Base-by-base conservation (phyloP, 1,140 invertebrate genomes). In the Drosophila navojoa region DNA sequence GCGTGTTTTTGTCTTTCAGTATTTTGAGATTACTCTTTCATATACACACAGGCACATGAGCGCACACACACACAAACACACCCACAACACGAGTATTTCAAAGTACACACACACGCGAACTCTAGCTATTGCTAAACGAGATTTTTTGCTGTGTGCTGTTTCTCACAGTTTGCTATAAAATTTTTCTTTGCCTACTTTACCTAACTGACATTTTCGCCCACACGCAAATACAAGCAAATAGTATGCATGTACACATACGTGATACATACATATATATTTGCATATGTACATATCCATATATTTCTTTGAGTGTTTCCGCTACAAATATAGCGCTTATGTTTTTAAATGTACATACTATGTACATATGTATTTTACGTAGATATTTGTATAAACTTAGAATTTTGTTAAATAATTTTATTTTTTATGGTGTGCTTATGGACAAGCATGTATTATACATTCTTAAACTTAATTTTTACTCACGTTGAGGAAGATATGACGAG, bases 401-500 rank as follows among this genome's bases (percentile, higher is more conserved):
- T 11, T 38, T 6, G 10, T 38, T 38, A 38, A 38, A 38, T 38
- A 11, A 38, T 38, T 38, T 4, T 2, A 38, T 38, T 38, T 38
- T 11, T 1, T 38, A 38, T 5, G 42, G 0, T 15, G 40, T 16
- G n/a, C 19, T 22, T 22, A 22, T 22, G 19, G 19, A 22, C 3
- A 22, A 2, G 3, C 19, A 22, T 22, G 19, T 2, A 22, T 22
- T 22, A 22, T 22, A 22, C 19, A 22, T 16, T 16, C 22, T 27
- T 10, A 42, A 4, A 27, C 5, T 32, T 15, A 13, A 10, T 3
- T 7, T 42, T 52, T 62, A 84, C 89, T 90, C 67, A 91, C 90
- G 40, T 79, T 89, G 15, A 91, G 52, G 45, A 78, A 91, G 3
- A 91, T 60, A 59, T 86, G 86, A n/a, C 67, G 73, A n/a, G 77